Evolutionary conservation across 2,888 invertebrate species (phyloP), one percentile per base, ranked within the genome.

Genomic region (Pocota personata): DNA sequence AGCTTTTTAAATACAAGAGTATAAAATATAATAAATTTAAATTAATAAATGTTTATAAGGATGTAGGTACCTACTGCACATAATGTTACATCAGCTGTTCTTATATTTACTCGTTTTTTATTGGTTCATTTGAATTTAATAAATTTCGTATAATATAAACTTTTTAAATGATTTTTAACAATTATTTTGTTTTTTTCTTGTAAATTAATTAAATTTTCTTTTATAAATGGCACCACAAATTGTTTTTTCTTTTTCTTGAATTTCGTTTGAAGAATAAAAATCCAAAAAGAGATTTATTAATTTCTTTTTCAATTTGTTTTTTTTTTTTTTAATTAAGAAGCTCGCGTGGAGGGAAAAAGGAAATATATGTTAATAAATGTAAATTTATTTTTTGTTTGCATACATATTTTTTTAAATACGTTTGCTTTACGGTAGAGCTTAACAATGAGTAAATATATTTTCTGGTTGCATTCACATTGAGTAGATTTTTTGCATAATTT

Each of bases 361-460:
- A 40, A 62, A 55, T 10, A 32, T 16, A 16, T 52, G 52, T 62
- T 55, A 27, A 60, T 58, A 60, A 48, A 69, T 69, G 77, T 69
- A 60, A 67, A 48, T 12, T 50, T 60, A 12, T 48, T 16, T 66
- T 64, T 32, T 37, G 5, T 67, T 50, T 24, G 57, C 12, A 1
- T 35, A 10, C 12, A 14, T 21, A 24, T 66, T 35, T 35, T 24
- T 14, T 10, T 30, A 30, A n/a, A 67, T 46, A 35, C 8, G 50
- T 21, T 24, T 60, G 50, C 52, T 35, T 50, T 48, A 19, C 27
- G 30, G 55, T 57, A 30, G 57, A 66, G 46, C 64, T 35, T 78
- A 78, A 71, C 71, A 71, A 71, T 67, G 32, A 55, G 43, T 71
- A 71, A 62, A 60, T 77, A 43, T 58, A 19, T 24, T 46, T 71